Percentiles rank a stretch among this genome's conserved stretches.
phyloP scores from a whole-genome alignment of 2,113 vertebrate genomes.

The Bubalus kerabau region DNA sequence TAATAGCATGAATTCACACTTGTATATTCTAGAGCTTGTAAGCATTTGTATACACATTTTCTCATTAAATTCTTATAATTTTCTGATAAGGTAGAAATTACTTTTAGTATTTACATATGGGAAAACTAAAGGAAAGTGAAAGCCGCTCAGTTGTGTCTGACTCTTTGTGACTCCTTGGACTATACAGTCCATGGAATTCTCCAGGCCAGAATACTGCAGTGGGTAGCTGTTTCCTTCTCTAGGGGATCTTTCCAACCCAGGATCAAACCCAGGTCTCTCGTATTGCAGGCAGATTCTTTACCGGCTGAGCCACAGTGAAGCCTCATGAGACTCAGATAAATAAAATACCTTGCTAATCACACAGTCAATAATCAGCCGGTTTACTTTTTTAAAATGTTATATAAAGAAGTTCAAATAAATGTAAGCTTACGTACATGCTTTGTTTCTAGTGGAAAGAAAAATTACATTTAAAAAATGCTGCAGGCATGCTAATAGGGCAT shows the following conservation, averaged over 20 bases:
- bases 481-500: not conserved
- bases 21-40: not conserved
- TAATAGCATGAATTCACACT: not conserved
- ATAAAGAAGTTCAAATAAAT: not conserved
- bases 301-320: not conserved
- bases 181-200: not conserved
- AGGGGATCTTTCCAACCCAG: not conserved
- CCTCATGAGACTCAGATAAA: not conserved
- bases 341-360: not conserved
- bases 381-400: not conserved
- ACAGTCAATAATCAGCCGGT: not conserved
- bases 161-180: not conserved
- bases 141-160: not conserved
- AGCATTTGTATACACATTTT: not conserved
- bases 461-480: not conserved
- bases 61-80: not conserved
- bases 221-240: not conserved
- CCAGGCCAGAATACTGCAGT: not conserved
- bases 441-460: conserved; percentile 7
- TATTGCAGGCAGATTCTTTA: not conserved
- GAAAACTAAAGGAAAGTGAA: not conserved
- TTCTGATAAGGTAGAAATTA: not conserved
- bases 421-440: not conserved
- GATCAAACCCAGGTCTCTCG: not conserved
- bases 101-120: not conserved